Conservation (phyloP, 2,113 vertebrate species). For the Clarias gariepinus region DNA sequence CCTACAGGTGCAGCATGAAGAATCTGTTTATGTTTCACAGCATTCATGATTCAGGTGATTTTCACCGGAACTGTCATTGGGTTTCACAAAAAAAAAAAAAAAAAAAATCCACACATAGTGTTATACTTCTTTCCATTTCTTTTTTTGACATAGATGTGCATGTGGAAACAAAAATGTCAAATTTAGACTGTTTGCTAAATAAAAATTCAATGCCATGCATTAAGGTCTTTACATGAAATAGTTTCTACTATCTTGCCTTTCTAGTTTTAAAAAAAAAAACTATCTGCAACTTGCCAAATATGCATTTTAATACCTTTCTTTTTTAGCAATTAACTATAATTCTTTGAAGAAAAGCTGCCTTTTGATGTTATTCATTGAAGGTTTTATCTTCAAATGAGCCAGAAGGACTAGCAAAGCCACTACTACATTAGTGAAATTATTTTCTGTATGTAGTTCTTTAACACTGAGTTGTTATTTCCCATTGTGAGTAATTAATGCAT, state of each 20-base stretch:
- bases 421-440: neutral
- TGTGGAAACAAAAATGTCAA: constrained; percentile 21
- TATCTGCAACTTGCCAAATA: neutral
- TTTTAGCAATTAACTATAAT: neutral
- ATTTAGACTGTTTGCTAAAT: constrained; percentile 16
- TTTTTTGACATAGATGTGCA: neutral
- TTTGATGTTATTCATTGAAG: neutral
- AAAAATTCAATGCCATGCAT: neutral
- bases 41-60: constrained; percentile 8
- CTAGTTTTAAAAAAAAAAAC: no score
- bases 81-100: neutral
- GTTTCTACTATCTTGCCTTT: neutral
- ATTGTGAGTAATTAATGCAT: neutral
- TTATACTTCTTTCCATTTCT: neutral
- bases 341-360: neutral
- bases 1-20: neutral
- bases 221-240: neutral
- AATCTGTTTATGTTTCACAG: neutral
- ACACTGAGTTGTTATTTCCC: neutral
- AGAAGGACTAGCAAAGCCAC: neutral
- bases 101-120: neutral
- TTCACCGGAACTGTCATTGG: neutral
- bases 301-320: neutral
- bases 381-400: neutral
- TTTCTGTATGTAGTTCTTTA: neutral